A percentile compares a stretch with the other conserved stretches of the same genome.
Conservation (phyloP, 2,888 invertebrate species). For the Mycogona germanica region DNA sequence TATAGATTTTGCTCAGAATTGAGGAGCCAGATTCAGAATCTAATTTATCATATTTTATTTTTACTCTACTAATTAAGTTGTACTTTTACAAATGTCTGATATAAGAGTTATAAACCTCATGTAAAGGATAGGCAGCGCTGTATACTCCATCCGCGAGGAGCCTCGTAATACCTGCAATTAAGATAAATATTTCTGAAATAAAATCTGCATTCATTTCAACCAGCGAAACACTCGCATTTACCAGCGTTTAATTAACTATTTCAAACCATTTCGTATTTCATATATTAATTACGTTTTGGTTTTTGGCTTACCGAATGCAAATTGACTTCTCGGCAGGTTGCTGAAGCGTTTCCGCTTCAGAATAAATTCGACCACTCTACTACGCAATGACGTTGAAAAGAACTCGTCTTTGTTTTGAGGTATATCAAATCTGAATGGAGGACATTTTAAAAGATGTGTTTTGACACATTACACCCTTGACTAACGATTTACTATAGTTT, state of each 20-base stretch:
- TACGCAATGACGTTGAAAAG: slow-evolving; percentile 72
- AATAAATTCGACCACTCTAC: slow-evolving; percentile 84
- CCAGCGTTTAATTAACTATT: too few species aligned
- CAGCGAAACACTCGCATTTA: too few species aligned
- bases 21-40: too few species aligned
- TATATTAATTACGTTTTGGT: slow-evolving; percentile 9
- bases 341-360: slow-evolving; percentile 75
- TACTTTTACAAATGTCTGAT: slow-evolving; percentile 4
- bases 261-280: slow-evolving; percentile 18
- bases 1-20: too few species aligned
- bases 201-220: not conserved
- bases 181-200: not conserved
- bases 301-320: slow-evolving; percentile 22
- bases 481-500: too few species aligned
- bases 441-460: too few species aligned
- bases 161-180: slow-evolving; percentile 68
- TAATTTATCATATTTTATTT: too few species aligned
- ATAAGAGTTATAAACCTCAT: slow-evolving; percentile 49
- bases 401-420: slow-evolving; percentile 54
- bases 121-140: slow-evolving; percentile 71
- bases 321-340: too few species aligned
- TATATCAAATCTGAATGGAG: slow-evolving; percentile 70
- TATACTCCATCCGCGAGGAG: slow-evolving; percentile 60
- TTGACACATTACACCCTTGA: too few species aligned
- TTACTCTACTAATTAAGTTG: not conserved